Percentiles rank a stretch among this genome's conserved stretches.
phyloP scores from a whole-genome alignment of 2,797 vertebrate species.

The Betta splendens region DNA sequence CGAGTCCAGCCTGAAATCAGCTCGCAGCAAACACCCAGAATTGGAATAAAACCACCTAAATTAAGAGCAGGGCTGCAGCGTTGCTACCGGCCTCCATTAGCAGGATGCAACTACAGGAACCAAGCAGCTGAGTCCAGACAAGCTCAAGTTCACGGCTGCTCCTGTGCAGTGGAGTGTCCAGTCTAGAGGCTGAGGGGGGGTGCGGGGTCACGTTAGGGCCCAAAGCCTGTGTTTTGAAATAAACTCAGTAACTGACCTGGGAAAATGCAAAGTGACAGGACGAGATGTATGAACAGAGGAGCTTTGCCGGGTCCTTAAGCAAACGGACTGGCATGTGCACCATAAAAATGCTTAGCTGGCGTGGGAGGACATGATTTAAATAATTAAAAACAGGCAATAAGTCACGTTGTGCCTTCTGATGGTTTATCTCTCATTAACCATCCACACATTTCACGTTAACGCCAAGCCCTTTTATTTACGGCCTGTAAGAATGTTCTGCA shows the following conservation, averaged over 20 bases:
- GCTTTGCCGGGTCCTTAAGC: not conserved
- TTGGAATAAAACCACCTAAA: conserved; percentile 13
- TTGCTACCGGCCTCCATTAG: too few relatives aligned
- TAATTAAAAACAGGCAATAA: not conserved
- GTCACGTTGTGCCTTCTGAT: not conserved
- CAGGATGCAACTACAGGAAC: conserved; percentile 12
- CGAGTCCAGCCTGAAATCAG: conserved; percentile 4
- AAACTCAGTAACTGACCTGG: conserved; percentile 11
- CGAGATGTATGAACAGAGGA: conserved; percentile 7
- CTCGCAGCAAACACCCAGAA: conserved; percentile 16
- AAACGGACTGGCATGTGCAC: not conserved
- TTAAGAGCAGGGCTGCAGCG: conserved; percentile 14
- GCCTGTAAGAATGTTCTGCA: conserved; percentile 24
- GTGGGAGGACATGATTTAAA: not conserved
- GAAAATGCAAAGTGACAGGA: conserved; percentile 7
- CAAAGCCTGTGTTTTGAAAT: conserved; percentile 19
- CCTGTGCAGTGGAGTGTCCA: conserved; percentile 31
- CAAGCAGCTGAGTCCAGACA: conserved; percentile 51
- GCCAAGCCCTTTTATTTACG: conserved; percentile 11
- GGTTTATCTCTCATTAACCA: not conserved
- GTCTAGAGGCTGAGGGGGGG: not conserved
- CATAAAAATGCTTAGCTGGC: conserved; percentile 2
- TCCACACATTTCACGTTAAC: not conserved
- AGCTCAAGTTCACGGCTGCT: conserved; percentile 87
- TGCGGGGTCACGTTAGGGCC: conserved; percentile 10